These are phyloP conservation scores for Salvelinus namaycush DNA, from an alignment of 2,113 vertebrate genomes.

Conservation along the genomic window DNA sequence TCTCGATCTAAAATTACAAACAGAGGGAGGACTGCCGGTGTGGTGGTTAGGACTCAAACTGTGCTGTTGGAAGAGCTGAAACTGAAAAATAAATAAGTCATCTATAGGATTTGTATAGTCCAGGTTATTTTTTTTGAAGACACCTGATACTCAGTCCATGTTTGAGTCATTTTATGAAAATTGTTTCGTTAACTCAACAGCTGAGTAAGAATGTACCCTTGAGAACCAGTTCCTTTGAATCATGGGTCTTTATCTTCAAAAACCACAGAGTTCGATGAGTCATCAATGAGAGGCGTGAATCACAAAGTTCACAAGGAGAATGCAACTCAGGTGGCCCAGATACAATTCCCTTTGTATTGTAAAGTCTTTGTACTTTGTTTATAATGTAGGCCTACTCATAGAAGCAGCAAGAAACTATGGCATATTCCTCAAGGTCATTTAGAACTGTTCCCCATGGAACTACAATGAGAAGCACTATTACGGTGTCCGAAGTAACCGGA, in stretches of 20 bases:
- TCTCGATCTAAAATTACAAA: slow-evolving; percentile 49
- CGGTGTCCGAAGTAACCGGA: neutral
- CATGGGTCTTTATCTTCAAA: neutral
- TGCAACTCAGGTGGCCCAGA: slow-evolving; percentile 45
- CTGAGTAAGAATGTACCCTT: neutral
- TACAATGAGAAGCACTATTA: slow-evolving; percentile 18
- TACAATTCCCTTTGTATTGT: slow-evolving; percentile 49
- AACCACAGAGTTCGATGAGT: neutral
- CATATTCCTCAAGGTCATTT: slow-evolving; percentile 37
- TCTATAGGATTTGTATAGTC: neutral
- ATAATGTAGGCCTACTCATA: slow-evolving; percentile 25
- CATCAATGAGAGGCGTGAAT: slow-evolving; percentile 1
- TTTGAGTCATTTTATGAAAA: neutral
- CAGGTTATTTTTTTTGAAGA: too few species aligned
- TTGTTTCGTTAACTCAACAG: neutral
- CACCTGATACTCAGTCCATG: neutral
- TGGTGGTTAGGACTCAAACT: slow-evolving; percentile 26
- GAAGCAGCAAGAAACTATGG: slow-evolving; percentile 40
- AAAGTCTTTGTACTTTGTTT: slow-evolving; percentile 36
- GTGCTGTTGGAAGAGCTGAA: slow-evolving; percentile 3
- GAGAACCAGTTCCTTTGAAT: slow-evolving; percentile 8
- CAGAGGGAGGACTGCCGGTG: slow-evolving; percentile 34
- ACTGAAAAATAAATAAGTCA: neutral
- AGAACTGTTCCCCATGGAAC: slow-evolving; percentile 24
- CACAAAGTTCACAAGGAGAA: slow-evolving; percentile 39